Evolutionary conservation across 2,888 invertebrate genomes (phyloP).

Genomic region (Molorchus minor): DNA sequence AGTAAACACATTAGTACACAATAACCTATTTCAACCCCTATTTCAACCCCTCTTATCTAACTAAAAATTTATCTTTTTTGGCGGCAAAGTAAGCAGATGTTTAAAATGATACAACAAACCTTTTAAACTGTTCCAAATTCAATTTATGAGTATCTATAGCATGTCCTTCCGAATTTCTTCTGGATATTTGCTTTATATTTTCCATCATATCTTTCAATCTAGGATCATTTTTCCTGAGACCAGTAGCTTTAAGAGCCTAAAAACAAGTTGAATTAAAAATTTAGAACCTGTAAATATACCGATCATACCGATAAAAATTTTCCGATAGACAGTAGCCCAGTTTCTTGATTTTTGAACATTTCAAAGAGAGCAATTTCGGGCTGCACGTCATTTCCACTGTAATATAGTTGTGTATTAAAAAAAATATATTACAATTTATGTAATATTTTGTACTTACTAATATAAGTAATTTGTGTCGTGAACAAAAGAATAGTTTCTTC

Average conservation of each 20-base stretch:
- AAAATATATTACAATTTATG: conserved; percentile 8
- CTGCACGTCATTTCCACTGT: conserved; percentile 55
- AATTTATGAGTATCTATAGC: conserved; percentile 87
- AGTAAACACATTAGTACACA: conserved; percentile 4
- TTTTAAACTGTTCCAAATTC: conserved; percentile 84
- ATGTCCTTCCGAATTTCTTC: conserved; percentile 75
- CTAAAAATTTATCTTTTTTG: not conserved
- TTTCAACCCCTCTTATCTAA: not conserved
- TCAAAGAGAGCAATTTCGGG: conserved; percentile 91
- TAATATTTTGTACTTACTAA: conserved; percentile 59
- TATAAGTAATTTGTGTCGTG: conserved; percentile 63
- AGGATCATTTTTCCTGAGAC: conserved; percentile 88
- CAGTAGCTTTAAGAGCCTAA: conserved; percentile 86
- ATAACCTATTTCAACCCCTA: not conserved
- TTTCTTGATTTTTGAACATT: conserved; percentile 89
- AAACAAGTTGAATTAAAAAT: conserved; percentile 25
- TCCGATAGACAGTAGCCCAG: conserved; percentile 81
- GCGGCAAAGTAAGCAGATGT: not conserved
- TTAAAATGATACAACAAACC: conserved; percentile 63
- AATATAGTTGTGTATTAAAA: conserved; percentile 33
- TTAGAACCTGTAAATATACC: conserved; percentile 57
- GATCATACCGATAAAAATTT: conserved; percentile 82
- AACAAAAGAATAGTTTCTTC: conserved; percentile 60
- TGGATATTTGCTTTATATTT: conserved; percentile 82
- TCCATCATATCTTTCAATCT: conserved; percentile 89